These are phyloP conservation scores for Xylocampa areola DNA, from an alignment of 2,888 invertebrate genomes.

Conservation along the genomic window DNA sequence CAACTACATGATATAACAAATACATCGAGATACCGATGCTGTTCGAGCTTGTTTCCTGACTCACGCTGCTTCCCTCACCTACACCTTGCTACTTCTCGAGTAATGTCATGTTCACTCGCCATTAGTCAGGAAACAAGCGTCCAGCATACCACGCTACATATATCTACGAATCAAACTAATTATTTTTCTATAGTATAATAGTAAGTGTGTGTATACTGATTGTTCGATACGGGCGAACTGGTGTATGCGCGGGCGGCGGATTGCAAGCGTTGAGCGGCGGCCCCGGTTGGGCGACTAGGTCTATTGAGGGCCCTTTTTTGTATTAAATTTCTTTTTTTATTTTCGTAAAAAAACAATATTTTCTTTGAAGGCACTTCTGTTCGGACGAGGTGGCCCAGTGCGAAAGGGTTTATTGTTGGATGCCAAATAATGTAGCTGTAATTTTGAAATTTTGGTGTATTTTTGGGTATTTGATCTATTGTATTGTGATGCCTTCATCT, in stretches of 20 bases:
- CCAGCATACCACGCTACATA: constrained; percentile 81
- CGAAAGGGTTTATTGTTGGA: constrained; percentile 88
- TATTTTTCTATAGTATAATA: constrained; percentile 89
- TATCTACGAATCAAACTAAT: constrained; percentile 90
- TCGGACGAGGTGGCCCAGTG: constrained; percentile 98
- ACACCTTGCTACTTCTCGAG: constrained; percentile 10
- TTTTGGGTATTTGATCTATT: constrained; percentile 78
- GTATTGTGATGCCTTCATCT: constrained; percentile 93
- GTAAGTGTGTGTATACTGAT: constrained; percentile 86
- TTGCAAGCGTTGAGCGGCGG: constrained; percentile 80
- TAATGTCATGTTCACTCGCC: constrained; percentile 9
- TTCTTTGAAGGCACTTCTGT: constrained; percentile 97
- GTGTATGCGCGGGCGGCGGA: constrained; percentile 67
- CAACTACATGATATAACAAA: constrained; percentile 88
- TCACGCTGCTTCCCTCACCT: constrained; percentile 11
- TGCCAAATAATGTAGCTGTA: constrained; percentile 68
- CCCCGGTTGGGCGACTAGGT: constrained; percentile 93
- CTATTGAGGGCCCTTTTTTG: constrained; percentile 96
- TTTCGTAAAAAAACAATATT: constrained; percentile 94
- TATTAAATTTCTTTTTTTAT: constrained; percentile 92
- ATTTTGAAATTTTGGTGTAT: constrained; percentile 64
- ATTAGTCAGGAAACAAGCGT: constrained; percentile 61
- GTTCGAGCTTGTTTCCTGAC: constrained; percentile 65
- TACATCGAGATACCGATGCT: constrained; percentile 83
- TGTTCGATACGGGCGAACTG: constrained; percentile 79